These are phyloP conservation scores for Oceanodroma leucorhoa DNA, from an alignment of 2,797 vertebrate genomes.

Conservation along the genomic window DNA sequence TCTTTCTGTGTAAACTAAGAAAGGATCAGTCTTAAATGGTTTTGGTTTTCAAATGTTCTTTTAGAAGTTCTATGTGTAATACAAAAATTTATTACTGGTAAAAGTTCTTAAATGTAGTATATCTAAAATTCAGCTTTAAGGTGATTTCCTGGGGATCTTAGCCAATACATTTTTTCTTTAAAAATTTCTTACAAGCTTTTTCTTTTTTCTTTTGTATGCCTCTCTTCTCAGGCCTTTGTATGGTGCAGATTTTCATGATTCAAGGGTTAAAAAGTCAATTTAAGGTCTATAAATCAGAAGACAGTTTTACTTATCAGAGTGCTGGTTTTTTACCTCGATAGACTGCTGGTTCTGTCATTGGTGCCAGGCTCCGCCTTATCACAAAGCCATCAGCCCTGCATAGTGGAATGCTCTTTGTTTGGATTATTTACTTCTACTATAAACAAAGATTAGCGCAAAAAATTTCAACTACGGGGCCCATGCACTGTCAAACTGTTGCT, in stretches of 20 bases:
- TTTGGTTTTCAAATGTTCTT: neutral
- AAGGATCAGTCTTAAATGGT: neutral
- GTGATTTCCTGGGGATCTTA: neutral
- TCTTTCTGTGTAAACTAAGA: neutral
- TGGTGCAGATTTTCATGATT: constrained; percentile 29
- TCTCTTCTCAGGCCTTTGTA: neutral
- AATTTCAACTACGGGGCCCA: constrained; percentile 76
- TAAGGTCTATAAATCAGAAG: constrained; percentile 73
- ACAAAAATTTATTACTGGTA: neutral
- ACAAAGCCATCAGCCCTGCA: constrained; percentile 71
- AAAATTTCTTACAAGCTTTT: neutral
- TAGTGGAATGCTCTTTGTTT: constrained; percentile 79
- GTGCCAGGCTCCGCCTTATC: constrained; percentile 88
- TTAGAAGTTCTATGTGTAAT: neutral
- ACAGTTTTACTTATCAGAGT: constrained; percentile 72
- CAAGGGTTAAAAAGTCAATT: constrained; percentile 59
- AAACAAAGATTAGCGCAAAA: constrained; percentile 91
- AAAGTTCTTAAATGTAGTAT: neutral
- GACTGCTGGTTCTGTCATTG: constrained; percentile 76
- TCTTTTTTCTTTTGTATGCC: neutral
- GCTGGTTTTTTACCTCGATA: constrained; percentile 74
- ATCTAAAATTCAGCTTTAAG: neutral
- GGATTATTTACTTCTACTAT: constrained; percentile 85
- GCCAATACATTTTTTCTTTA: neutral
- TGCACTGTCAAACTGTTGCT: constrained; percentile 76